A percentile compares a stretch with the other conserved stretches of the same genome.
phyloP scores from a whole-genome alignment of 2,113 vertebrate species.

The Epinephelus cyanopodus region DNA sequence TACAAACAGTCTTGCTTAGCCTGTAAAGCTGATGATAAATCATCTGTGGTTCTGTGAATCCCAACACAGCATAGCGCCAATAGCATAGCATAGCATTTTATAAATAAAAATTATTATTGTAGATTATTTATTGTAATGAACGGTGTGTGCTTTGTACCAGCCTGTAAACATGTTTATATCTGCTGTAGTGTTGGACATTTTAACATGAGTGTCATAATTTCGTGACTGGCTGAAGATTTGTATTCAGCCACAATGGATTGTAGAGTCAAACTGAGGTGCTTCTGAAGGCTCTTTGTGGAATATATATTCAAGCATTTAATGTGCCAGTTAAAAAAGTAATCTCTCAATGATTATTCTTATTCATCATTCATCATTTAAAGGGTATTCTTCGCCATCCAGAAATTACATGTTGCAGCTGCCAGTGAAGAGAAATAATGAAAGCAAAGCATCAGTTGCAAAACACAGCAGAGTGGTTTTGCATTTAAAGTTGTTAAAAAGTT shows the following conservation, averaged over 20 bases:
- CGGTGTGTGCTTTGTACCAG: no score
- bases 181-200: no score
- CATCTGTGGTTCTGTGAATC: no score
- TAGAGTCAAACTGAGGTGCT: background rate
- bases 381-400: background rate
- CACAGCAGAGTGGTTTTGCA: background rate
- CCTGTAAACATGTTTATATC: no score
- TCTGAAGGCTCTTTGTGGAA: background rate
- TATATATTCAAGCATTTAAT: background rate
- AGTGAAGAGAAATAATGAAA: slow-evolving; percentile 4
- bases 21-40: no score
- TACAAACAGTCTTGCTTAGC: no score
- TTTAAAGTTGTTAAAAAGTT: background rate
- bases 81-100: no score
- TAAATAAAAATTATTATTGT: no score
- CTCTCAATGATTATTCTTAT: background rate
- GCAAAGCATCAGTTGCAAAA: background rate
- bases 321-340: background rate
- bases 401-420: background rate
- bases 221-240: background rate
- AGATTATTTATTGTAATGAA: no score
- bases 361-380: background rate
- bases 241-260: background rate
- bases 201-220: no score
- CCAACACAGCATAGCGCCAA: no score